Base-by-base conservation (phyloP, 2,113 vertebrate species). In the Parus major region DNA sequence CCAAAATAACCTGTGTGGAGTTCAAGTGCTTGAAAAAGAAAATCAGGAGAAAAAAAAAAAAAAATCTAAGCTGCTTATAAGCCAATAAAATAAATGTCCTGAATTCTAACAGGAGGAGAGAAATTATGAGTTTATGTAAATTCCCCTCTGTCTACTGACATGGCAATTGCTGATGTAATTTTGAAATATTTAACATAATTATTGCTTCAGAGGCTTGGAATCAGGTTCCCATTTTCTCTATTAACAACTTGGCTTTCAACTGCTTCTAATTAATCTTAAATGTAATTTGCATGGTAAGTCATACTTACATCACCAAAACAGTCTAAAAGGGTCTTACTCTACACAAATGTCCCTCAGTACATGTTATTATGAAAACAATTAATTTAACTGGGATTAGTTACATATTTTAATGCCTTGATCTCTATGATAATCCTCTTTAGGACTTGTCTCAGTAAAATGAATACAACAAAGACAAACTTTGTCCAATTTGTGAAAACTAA, bases 371-470 rank as follows among this genome's bases (percentile, higher is more conserved):
- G 79, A 96, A 97, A 98, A 94, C 61, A 97, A 96, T 97, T 96
- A 78, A 81, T 95, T 88, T 96, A 96, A 93, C 93, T 96, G 77
- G 76, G 88, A 97, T 96, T 97, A 97, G 94, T 96, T 97, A 95
- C 44, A 17, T 94, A 93, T 97, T 97, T 94, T 94, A 93, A 82
- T 91, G 78, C 86, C 86, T 93, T 91, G 91, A 93, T 76, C 81
- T 93, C 55, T 71, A 50, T 7, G 59, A 79, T 97, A 97, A 97
- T 96, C 94, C 87, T 96, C 79, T 96, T 91, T 95, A 97, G 98
- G 83, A 93, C 47, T 52, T 94, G 65, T 92, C 36, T 88, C 86
- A 82, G 83, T 86, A 89, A 95, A 95, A 97, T 71, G 77, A 92
- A 92, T 92, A 65, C 29, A 95, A 90, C 64, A 92, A 94, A 82